A percentile compares a stretch with the other conserved stretches of the same genome.
These are phyloP conservation scores for Tillus elongatus DNA, from an alignment of 2,888 invertebrate species.

Conservation along the genomic window DNA sequence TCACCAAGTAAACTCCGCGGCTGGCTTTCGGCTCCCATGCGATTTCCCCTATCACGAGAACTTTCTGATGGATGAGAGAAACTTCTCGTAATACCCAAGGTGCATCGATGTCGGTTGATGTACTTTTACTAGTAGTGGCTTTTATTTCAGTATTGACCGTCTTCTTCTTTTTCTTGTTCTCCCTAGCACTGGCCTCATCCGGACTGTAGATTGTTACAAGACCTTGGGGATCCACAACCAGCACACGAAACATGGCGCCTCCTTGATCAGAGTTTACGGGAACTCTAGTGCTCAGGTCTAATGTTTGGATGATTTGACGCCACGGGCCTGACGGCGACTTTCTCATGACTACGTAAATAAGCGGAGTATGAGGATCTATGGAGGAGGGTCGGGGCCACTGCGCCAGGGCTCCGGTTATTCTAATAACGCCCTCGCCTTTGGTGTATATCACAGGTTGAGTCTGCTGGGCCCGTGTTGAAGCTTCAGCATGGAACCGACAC, in stretches of 20 bases:
- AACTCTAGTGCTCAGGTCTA: conserved; percentile 54
- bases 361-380: conserved; percentile 46
- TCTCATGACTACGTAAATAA: conserved; percentile 63
- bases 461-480: conserved; percentile 50
- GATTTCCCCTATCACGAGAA: conserved; percentile 61
- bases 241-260: conserved; percentile 55
- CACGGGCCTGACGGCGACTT: conserved; percentile 55
- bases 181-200: conserved; percentile 48
- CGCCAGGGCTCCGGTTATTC: conserved; percentile 53
- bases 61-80: conserved; percentile 64
- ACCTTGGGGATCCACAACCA: conserved; percentile 62
- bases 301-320: conserved; percentile 59
- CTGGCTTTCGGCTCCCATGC: conserved; percentile 61
- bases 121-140: conserved; percentile 44
- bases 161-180: conserved; percentile 40
- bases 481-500: conserved; percentile 59
- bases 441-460: conserved; percentile 62
- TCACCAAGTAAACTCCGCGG: conserved; percentile 65
- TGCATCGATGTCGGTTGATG: conserved; percentile 44
- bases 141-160: conserved; percentile 45
- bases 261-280: conserved; percentile 51
- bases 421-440: conserved; percentile 59
- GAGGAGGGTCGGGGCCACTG: conserved; percentile 57
- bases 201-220: conserved; percentile 63
- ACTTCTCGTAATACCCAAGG: conserved; percentile 59